These are phyloP conservation scores for Microctonus brassicae DNA, from an alignment of 2,888 invertebrate genomes.

Conservation along the genomic window DNA sequence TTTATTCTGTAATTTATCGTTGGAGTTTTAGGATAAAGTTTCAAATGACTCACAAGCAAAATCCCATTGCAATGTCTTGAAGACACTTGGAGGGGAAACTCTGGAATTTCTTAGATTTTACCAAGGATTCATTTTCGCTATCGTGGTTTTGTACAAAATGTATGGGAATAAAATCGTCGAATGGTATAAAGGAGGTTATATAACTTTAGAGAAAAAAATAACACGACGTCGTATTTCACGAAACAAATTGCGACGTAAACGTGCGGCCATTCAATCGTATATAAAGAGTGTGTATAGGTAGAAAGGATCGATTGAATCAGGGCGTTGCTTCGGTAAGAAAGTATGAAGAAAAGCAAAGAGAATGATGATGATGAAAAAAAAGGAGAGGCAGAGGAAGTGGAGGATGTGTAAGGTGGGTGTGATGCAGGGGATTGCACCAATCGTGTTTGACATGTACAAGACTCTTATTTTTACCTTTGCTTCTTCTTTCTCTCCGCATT, in stretches of 20 bases:
- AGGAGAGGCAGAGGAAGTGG: constrained; percentile 34
- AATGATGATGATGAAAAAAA: constrained; percentile 16
- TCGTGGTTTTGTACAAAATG: constrained; percentile 2
- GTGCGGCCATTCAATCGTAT: constrained; percentile 24
- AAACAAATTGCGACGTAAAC: constrained; percentile 38
- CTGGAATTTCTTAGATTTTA: constrained; percentile 9
- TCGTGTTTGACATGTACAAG: constrained; percentile 16
- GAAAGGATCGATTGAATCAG: constrained; percentile 60
- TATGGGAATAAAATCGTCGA: constrained; percentile 16
- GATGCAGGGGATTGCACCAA: constrained; percentile 41
- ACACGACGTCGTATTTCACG: constrained; percentile 24
- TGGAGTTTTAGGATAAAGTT: constrained; percentile 9
- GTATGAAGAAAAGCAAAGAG: constrained; percentile 24
- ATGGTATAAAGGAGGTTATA: neutral
- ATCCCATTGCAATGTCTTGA: neutral
- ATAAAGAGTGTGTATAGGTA: constrained; percentile 41
- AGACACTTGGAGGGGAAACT: neutral
- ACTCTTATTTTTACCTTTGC: constrained; percentile 23
- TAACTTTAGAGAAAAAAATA: constrained; percentile 1
- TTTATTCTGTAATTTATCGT: constrained; percentile 13
- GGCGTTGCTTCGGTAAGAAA: constrained; percentile 55
- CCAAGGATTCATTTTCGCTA: constrained; percentile 10
- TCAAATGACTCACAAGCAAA: constrained; percentile 16
- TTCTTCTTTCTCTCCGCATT: neutral
- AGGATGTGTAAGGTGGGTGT: constrained; percentile 42